Conservation (phyloP, 2,113 vertebrate genomes). For the Eulemur macaco region DNA sequence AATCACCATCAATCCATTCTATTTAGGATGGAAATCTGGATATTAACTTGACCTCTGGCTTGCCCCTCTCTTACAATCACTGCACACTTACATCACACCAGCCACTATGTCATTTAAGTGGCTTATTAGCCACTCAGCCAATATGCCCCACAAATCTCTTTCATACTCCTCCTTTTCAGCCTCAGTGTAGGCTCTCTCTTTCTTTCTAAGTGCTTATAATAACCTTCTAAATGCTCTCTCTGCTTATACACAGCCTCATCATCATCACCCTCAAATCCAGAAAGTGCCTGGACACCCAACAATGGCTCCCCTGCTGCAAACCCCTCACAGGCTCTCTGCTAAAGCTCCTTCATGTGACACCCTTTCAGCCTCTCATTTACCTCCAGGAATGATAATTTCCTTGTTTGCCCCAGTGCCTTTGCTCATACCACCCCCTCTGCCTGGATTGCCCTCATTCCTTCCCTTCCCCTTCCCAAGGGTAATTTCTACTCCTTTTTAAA, state of each 20-base stretch:
- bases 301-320: neutral
- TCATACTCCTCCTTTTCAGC: neutral
- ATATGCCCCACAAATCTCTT: neutral
- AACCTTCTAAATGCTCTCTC: neutral
- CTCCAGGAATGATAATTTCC: neutral
- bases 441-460: neutral
- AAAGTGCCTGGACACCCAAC: neutral
- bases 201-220: neutral
- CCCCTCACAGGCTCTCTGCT: neutral
- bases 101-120: neutral
- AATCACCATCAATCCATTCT: neutral
- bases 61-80: neutral
- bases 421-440: neutral
- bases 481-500: neutral
- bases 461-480: neutral
- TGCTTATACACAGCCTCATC: neutral
- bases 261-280: neutral
- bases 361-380: neutral
- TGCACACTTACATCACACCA: neutral
- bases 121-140: neutral
- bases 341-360: neutral
- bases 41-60: neutral
- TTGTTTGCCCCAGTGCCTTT: neutral
- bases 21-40: neutral
- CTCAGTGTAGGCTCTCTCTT: neutral